Conservation (phyloP, 2,888 invertebrate species). For the Torymus texanus region DNA sequence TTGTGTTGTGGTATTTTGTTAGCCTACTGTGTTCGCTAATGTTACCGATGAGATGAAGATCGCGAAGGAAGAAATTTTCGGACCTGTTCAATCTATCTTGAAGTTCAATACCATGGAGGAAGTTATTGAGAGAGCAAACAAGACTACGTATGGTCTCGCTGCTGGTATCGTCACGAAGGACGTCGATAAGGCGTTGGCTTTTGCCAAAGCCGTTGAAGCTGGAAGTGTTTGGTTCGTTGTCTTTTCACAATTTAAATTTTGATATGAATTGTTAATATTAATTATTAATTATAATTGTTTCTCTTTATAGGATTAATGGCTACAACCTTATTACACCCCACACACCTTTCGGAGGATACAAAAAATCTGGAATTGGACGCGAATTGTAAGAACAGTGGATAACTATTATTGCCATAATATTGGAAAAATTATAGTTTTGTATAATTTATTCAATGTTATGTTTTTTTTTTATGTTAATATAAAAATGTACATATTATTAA, state of each 20-base stretch:
- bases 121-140: constrained; percentile 80
- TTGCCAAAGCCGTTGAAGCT: constrained; percentile 79
- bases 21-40: constrained; percentile 77
- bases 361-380: constrained; percentile 90
- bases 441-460: background rate
- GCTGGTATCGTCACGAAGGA: constrained; percentile 81
- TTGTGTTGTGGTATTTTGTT: background rate
- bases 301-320: constrained; percentile 81
- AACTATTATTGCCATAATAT: constrained; percentile 59
- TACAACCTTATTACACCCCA: constrained; percentile 84
- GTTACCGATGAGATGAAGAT: constrained; percentile 78
- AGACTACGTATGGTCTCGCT: constrained; percentile 81
- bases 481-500: too few species aligned
- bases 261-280: background rate
- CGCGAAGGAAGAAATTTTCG: constrained; percentile 79
- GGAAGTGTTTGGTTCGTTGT: constrained; percentile 78
- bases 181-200: constrained; percentile 78
- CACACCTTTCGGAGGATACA: constrained; percentile 93
- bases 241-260: constrained; percentile 19
- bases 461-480: background rate
- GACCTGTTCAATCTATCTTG: constrained; percentile 81
- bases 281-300: constrained; percentile 5
- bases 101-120: constrained; percentile 80
- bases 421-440: constrained; percentile 48
- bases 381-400: constrained; percentile 76